Evolutionary conservation across 53 echinoderm and acorn worm genomes (phyloP).

Genomic region (Arbacia lixula): DNA sequence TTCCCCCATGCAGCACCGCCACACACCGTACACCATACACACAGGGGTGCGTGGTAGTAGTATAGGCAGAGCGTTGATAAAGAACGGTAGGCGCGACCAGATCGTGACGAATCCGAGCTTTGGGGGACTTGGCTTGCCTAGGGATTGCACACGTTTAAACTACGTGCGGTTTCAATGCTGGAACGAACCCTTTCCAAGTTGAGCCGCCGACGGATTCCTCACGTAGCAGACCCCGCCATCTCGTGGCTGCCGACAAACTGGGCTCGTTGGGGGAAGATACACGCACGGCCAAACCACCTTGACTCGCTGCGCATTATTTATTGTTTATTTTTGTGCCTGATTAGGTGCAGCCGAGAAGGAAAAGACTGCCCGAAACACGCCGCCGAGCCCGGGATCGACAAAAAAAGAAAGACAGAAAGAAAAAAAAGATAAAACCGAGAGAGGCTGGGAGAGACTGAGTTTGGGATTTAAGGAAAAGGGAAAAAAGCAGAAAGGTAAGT

Average conservation of each 20-base stretch:
- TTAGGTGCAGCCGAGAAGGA: slow-evolving; percentile 64
- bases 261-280: slow-evolving; percentile 51
- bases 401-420: not conserved
- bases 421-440: not conserved
- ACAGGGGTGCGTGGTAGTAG: slow-evolving; percentile 20
- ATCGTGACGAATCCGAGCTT: slow-evolving; percentile 83
- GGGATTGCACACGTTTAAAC: slow-evolving; percentile 87
- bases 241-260: slow-evolving; percentile 39
- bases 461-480: slow-evolving; percentile 24
- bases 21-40: not conserved
- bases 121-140: slow-evolving; percentile 58
- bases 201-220: slow-evolving; percentile 41
- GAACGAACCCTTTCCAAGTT: slow-evolving; percentile 55
- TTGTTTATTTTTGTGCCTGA: slow-evolving; percentile 88
- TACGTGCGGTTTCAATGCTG: slow-evolving; percentile 91
- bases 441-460: not conserved
- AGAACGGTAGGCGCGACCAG: slow-evolving; percentile 24
- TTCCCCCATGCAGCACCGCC: slow-evolving; percentile 2
- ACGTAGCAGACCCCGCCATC: slow-evolving; percentile 27
- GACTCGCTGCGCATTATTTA: slow-evolving; percentile 75
- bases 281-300: slow-evolving; percentile 74
- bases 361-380: slow-evolving; percentile 39
- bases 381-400: slow-evolving; percentile 25
- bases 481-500: slow-evolving; percentile 39
- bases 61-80: not conserved